Percentiles rank a stretch among this genome's conserved stretches.
These are phyloP conservation scores for Anguilla anguilla DNA, from an alignment of 2,797 vertebrate species.

Conservation along the genomic window DNA sequence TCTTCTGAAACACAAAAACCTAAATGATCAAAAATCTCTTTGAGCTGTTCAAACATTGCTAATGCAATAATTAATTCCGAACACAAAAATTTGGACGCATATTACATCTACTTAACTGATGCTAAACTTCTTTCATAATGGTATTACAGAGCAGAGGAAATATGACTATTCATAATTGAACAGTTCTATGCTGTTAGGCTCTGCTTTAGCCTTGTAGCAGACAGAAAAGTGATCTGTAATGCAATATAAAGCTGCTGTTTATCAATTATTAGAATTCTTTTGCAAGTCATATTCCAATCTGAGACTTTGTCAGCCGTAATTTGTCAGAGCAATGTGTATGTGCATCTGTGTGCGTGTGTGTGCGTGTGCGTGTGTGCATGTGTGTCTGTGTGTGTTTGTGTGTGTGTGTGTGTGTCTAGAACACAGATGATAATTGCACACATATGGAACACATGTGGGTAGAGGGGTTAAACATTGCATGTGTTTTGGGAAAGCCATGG, in stretches of 20 bases:
- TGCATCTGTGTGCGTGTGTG: background rate
- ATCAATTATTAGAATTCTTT: background rate
- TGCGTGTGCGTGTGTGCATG: background rate
- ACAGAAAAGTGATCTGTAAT: background rate
- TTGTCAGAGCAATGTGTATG: too few species aligned
- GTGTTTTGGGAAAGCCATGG: background rate
- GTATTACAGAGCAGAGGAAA: background rate
- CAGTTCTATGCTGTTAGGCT: background rate
- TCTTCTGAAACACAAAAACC: background rate
- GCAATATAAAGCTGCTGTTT: background rate
- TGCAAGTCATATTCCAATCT: background rate
- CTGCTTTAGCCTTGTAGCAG: background rate
- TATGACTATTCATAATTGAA: background rate
- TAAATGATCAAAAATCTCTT: background rate
- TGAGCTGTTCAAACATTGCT: background rate
- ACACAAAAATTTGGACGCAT: background rate
- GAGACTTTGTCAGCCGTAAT: background rate
- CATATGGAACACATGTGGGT: background rate
- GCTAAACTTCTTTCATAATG: background rate
- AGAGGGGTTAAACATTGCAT: background rate
- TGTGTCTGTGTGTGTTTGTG: background rate
- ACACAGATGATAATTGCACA: background rate
- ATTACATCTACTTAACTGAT: background rate
- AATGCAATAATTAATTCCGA: background rate
- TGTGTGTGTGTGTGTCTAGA: background rate